Evolutionary conservation across 2,797 vertebrate species (phyloP), one percentile per base, ranked within the genome.

Genomic region (Myotis myotis): DNA sequence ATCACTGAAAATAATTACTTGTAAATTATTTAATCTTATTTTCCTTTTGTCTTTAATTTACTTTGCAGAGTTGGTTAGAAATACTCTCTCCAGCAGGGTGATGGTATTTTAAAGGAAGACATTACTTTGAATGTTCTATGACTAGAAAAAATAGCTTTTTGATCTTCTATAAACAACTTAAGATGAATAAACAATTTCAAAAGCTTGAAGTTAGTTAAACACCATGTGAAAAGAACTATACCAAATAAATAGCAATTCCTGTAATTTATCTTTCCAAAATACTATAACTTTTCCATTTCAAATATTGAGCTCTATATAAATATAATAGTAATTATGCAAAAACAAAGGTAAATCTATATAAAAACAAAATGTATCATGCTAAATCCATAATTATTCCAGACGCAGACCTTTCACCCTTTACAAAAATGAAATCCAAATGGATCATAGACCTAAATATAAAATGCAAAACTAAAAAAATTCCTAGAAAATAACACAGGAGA

Each of bases 121-220:
- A 85, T 57, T n/a, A 75, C 86, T 64, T 64, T 82, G 41, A 83
- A 96, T 96, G 11, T 41, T 97, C 53, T 91, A 53, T 41, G 74
- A 64, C 71, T 0, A 4, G 66, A 95, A 41, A 47, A 0, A 38
- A 78, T 83, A 94, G 23, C 6, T 93, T 95, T 96, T 91, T 71
- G 7, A 91, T 96, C 20, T 47, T 89, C 71, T 49, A 49, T 44
- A 87, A 89, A 88, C 80, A 91, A 88, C 44, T 93, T 95, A 70
- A 96, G 97, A 96, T 96, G 64, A 97, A 97, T 93, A 62, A n/a
- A 78, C 55, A 97, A 89, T 97, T 98, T 97, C 72, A 96, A 80
- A 91, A 94, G 30, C 81, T 91, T 91, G 5, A 93, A 96, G 96
- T 95, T 74, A 57, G 33, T 49, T 85, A 92, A 28, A 78, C 60